A percentile compares a stretch with the other conserved stretches of the same genome.
Conservation (phyloP, 2,113 vertebrate genomes). For the Psilopogon haemacephalus region DNA sequence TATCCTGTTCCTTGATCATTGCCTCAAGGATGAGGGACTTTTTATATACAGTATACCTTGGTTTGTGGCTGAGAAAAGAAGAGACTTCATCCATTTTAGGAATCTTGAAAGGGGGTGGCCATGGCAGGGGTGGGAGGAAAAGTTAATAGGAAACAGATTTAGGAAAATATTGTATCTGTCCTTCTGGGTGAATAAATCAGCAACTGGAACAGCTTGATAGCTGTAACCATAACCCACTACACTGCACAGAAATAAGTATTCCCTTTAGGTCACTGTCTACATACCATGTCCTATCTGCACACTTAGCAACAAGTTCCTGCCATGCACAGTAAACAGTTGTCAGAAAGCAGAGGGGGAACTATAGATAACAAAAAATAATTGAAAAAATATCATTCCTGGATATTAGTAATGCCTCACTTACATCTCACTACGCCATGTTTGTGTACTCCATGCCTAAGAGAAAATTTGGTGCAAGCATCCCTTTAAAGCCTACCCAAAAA, state of each 20-base stretch:
- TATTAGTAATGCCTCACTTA: neutral
- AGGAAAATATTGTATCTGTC: conserved; percentile 54
- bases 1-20: conserved; percentile 57
- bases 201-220: conserved; percentile 53
- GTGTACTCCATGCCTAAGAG: neutral
- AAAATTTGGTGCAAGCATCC: neutral
- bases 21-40: conserved; percentile 55
- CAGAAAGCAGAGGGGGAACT: rapidly evolving
- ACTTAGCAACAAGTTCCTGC: conserved; percentile 24
- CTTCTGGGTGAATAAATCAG: conserved; percentile 69
- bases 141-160: conserved; percentile 68
- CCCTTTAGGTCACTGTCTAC: conserved; percentile 59
- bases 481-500: neutral
- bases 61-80: conserved; percentile 54
- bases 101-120: conserved; percentile 48
- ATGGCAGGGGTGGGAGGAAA: neutral
- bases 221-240: conserved; percentile 60
- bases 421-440: neutral
- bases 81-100: conserved; percentile 56
- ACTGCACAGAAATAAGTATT: conserved; percentile 53
- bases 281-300: neutral
- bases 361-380: neutral
- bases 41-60: conserved; percentile 26
- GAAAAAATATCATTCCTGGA: neutral
- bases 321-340: neutral